phyloP scores from a whole-genome alignment of 1,140 invertebrate genomes.

The Drosophila watanabei region DNA sequence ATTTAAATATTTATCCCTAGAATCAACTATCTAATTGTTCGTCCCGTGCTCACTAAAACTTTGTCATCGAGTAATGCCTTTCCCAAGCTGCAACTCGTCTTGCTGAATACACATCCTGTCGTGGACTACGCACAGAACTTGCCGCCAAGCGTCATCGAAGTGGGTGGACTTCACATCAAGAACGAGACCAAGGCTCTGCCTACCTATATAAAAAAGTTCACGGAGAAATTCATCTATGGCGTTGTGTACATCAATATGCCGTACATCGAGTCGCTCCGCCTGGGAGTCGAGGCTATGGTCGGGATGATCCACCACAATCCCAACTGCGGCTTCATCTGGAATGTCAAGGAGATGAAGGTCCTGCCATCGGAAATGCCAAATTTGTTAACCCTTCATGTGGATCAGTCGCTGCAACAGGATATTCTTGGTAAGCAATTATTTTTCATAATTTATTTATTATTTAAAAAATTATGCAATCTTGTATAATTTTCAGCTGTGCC shows the following conservation, averaged over 20 bases:
- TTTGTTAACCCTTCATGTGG: slow-evolving; percentile 22
- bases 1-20: slow-evolving; percentile 2
- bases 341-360: slow-evolving; percentile 36
- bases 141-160: slow-evolving; percentile 87
- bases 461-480: background rate
- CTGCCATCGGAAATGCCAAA: slow-evolving; percentile 24
- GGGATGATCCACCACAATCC: slow-evolving; percentile 43
- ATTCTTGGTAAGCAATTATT: slow-evolving; percentile 45
- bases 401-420: slow-evolving; percentile 69
- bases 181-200: slow-evolving; percentile 55
- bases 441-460: no score
- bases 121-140: slow-evolving; percentile 85
- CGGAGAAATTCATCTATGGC: slow-evolving; percentile 64
- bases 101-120: slow-evolving; percentile 86
- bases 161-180: slow-evolving; percentile 87
- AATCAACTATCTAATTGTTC: slow-evolving; percentile 17
- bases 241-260: slow-evolving; percentile 75
- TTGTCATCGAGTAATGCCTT: background rate
- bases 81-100: slow-evolving; percentile 64
- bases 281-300: slow-evolving; percentile 23
- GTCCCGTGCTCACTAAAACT: slow-evolving; percentile 13
- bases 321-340: slow-evolving; percentile 79
- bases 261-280: slow-evolving; percentile 34
- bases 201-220: slow-evolving; percentile 36
- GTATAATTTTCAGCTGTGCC: slow-evolving; percentile 79